Evolutionary conservation across 1,140 invertebrate genomes (phyloP).

Genomic region (Chironomus tepperi): DNA sequence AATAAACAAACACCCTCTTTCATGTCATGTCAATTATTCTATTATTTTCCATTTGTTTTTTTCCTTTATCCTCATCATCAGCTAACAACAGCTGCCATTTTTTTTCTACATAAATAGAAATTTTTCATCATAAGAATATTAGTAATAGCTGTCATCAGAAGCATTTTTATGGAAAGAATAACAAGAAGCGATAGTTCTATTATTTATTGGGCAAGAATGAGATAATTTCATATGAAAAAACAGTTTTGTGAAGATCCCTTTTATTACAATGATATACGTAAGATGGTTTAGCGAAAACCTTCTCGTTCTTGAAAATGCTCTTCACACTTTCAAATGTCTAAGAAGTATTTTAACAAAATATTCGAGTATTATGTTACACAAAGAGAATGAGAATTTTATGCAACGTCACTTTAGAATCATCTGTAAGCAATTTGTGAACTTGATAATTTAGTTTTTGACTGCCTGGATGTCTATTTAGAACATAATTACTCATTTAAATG

Average conservation of each 20-base stretch:
- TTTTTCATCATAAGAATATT: background rate
- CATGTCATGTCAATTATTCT: conserved; percentile 15
- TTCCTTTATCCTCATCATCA: background rate
- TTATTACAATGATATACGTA: no score
- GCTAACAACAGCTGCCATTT: conserved; percentile 20
- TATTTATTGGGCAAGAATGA: background rate
- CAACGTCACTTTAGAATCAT: background rate
- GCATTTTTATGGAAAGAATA: background rate
- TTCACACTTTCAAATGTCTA: background rate
- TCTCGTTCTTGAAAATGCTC: background rate
- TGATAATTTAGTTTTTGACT: background rate
- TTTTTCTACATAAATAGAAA: background rate
- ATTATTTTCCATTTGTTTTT: background rate
- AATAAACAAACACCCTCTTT: conserved; percentile 22
- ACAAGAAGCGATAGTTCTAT: background rate
- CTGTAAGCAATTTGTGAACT: background rate
- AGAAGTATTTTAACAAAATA: background rate
- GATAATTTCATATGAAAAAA: conserved; percentile 1
- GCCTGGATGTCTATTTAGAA: no score
- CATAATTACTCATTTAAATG: no score
- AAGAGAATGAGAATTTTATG: background rate
- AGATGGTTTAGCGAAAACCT: background rate
- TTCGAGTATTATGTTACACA: conserved; percentile 16
- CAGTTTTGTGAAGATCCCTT: background rate
- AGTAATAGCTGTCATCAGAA: conserved; percentile 8